phyloP scores from a whole-genome alignment of 1,140 invertebrate species.

The Branchinecta lindahli region DNA sequence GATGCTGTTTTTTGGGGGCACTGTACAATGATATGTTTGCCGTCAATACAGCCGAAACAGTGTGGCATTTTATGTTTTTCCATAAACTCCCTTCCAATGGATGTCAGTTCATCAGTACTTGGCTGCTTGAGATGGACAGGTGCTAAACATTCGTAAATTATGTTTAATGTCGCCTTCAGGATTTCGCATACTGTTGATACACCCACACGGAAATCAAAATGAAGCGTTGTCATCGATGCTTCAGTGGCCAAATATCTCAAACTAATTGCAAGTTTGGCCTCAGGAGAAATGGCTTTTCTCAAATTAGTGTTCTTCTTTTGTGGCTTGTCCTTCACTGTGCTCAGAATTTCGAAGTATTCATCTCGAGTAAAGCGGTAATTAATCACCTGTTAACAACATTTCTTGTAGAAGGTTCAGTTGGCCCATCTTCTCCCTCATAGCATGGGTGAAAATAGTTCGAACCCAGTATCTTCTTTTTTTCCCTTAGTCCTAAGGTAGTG shows the following conservation, averaged over 20 bases:
- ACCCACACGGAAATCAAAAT: slow-evolving; percentile 12
- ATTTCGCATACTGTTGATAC: slow-evolving; percentile 13
- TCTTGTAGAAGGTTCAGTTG: no score
- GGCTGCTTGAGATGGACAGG: slow-evolving; percentile 22
- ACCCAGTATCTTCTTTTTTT: no score
- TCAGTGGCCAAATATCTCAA: slow-evolving; percentile 15
- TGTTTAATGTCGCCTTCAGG: slow-evolving; percentile 2
- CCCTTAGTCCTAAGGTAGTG: no score
- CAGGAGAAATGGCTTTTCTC: slow-evolving; percentile 14
- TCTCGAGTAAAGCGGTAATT: no score
- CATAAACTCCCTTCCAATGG: slow-evolving; percentile 27
- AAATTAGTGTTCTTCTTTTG: slow-evolving; percentile 13
- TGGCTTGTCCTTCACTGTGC: slow-evolving; percentile 10
- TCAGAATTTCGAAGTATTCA: slow-evolving; percentile 11
- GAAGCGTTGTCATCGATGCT: slow-evolving; percentile 10
- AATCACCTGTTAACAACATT: no score
- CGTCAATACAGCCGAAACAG: slow-evolving; percentile 31
- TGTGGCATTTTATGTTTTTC: slow-evolving; percentile 34
- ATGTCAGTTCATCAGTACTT: slow-evolving; percentile 21
- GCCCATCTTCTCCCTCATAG: no score
- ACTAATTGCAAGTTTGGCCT: slow-evolving; percentile 13
- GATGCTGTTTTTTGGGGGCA: slow-evolving; percentile 27
- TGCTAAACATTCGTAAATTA: slow-evolving; percentile 15
- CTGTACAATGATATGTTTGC: slow-evolving; percentile 26
- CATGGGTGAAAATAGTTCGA: no score